These are phyloP conservation scores for Grammomys dolichurus DNA, from an alignment of 2,113 vertebrate species.

Conservation along the genomic window DNA sequence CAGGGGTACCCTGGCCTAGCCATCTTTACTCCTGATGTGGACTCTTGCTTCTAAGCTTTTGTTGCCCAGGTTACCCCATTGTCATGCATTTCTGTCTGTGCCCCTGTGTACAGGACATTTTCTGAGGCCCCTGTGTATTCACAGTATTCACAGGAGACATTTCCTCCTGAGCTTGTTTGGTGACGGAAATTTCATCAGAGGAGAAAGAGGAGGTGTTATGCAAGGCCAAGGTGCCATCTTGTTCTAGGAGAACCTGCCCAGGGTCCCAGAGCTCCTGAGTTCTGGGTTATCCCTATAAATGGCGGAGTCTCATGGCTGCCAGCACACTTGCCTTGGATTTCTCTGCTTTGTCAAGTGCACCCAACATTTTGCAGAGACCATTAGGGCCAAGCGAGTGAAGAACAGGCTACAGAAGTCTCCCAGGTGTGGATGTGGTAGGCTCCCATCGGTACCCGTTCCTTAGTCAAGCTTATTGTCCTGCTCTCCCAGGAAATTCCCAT, in stretches of 20 bases:
- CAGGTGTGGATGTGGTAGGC: accelerated
- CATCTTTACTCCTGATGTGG: neutral
- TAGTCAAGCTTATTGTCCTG: accelerated
- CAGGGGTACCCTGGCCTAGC: neutral
- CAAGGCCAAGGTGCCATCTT: neutral
- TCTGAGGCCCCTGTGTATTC: accelerated
- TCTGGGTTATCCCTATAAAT: neutral
- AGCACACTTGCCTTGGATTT: accelerated
- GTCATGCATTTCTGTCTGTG: neutral
- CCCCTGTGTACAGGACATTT: neutral
- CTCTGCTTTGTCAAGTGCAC: accelerated
- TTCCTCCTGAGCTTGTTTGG: neutral
- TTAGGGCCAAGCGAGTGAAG: too few species aligned
- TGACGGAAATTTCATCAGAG: accelerated
- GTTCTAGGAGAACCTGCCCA: neutral
- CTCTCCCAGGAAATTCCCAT: neutral
- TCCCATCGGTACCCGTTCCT: neutral
- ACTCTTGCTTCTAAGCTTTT: neutral
- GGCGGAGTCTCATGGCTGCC: neutral
- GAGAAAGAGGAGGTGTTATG: neutral
- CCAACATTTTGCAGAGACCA: neutral
- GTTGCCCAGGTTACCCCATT: accelerated
- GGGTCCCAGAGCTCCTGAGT: neutral
- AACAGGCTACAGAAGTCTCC: neutral
- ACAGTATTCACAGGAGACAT: accelerated